Conservation (phyloP, 2,888 invertebrate genomes). For the Thera britannica region DNA sequence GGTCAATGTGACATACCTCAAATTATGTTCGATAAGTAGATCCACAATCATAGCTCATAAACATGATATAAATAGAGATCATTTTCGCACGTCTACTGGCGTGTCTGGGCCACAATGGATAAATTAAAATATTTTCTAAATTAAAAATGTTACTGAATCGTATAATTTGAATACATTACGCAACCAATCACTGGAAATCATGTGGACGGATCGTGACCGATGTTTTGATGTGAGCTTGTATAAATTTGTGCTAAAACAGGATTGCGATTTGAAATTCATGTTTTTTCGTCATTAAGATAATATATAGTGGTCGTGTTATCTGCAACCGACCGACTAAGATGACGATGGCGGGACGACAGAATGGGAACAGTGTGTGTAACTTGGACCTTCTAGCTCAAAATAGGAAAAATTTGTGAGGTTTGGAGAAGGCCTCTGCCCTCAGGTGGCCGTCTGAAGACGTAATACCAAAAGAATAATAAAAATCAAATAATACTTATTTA, state of each 20-base stretch:
- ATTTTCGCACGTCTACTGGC: constrained; percentile 16
- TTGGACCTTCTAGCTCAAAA: no score
- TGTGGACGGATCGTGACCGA: constrained; percentile 34
- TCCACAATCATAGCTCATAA: constrained; percentile 5
- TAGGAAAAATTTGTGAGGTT: no score
- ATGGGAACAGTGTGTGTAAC: no score
- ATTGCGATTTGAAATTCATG: constrained; percentile 10
- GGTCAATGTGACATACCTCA: constrained; percentile 36
- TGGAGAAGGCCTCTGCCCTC: no score
- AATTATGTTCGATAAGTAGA: constrained; percentile 4
- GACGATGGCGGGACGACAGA: no score
- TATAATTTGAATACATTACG: constrained; percentile 41
- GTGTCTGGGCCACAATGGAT: constrained; percentile 20
- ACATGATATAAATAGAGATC: constrained; percentile 4
- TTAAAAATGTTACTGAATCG: constrained; percentile 36
- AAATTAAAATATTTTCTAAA: constrained; percentile 40
- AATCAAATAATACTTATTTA: no score
- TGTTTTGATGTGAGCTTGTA: constrained; percentile 19
- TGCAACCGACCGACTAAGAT: not conserved
- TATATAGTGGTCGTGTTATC: not conserved
- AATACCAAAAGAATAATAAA: no score
- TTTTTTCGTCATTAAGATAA: not conserved
- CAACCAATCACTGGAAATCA: constrained; percentile 38
- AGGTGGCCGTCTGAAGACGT: no score
- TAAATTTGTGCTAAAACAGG: constrained; percentile 9